Evolutionary conservation across 2,113 vertebrate genomes (phyloP).

Genomic region (Okapia johnstoni): DNA sequence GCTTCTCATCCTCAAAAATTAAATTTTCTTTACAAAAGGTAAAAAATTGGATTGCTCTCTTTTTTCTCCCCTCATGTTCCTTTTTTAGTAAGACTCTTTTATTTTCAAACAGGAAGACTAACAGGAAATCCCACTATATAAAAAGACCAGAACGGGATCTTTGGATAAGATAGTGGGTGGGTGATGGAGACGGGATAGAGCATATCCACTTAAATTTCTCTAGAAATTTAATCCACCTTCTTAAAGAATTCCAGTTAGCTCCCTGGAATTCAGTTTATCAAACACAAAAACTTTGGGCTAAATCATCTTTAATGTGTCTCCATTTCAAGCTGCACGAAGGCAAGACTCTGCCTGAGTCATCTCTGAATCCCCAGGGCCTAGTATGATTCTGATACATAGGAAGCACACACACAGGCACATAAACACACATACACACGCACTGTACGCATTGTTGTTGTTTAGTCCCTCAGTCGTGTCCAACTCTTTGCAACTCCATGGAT

Average conservation of each 20-base stretch:
- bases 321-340: not conserved
- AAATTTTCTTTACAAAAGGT: not conserved
- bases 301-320: not conserved
- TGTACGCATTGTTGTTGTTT: not conserved
- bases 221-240: not conserved
- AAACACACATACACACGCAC: not conserved
- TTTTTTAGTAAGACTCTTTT: not conserved
- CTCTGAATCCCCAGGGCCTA: not conserved
- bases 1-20: not conserved
- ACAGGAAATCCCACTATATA: not conserved
- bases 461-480: not conserved
- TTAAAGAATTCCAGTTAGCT: not conserved
- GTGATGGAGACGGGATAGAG: not conserved
- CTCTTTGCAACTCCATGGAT: not conserved
- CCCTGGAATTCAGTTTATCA: not conserved
- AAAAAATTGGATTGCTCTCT: not conserved
- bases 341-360: not conserved
- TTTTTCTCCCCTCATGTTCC: not conserved
- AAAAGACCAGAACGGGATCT: not conserved
- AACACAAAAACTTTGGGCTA: not conserved
- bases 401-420: not conserved
- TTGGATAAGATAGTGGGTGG: not conserved
- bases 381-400: not conserved
- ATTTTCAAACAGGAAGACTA: not conserved
- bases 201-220: not conserved